Base-by-base conservation (phyloP, 2,113 vertebrate genomes). In the Passer montanus region DNA sequence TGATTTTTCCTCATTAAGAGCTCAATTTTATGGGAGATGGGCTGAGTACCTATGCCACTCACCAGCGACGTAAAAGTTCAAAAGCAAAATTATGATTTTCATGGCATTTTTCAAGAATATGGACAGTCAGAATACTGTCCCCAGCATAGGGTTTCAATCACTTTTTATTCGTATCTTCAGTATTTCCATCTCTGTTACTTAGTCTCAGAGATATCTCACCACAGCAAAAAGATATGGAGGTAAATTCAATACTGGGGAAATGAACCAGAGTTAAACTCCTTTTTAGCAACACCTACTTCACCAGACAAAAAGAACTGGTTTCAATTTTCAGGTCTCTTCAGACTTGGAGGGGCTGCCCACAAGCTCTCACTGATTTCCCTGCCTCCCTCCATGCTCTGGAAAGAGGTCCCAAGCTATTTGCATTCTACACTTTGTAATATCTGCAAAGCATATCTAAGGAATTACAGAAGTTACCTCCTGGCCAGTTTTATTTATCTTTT, bases 401-500 rank as follows among this genome's bases (percentile, higher is more conserved):
- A 77, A 94, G 72, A 64, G 13, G 41, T 90, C 47, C 41, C 30
- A 49, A 67, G 52, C 37, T 87, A 64, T 87, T 72, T 60, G 62
- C 76, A 82, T 52, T 47, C 47, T 82, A 53, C 39, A n/a, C 76
- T 92, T 90, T 46, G 60, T n/a, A 60, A n/a, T 88, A 88, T 64
- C 83, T 68, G 41, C 73, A 93, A 66, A 90, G 53, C 90, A 96
- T 83, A 92, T 92, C 90, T 84, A 68, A 84, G 59, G 66, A 84
- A 79, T 92, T 81, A 90, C 77, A 92, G 64, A 88, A 90, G 58
- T 92, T 92, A 87, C 90, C 92, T 92, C 90, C 93, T 73, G 76
- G 73, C n/a, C 83, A 66, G 79, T 88, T 95, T 92, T 94, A 89
- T 95, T 96, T 96, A 60, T 94, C 90, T 90, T 92, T 96, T 94